These are phyloP conservation scores for Anomalospiza imberbis DNA, from an alignment of 2,797 vertebrate species.

Conservation along the genomic window DNA sequence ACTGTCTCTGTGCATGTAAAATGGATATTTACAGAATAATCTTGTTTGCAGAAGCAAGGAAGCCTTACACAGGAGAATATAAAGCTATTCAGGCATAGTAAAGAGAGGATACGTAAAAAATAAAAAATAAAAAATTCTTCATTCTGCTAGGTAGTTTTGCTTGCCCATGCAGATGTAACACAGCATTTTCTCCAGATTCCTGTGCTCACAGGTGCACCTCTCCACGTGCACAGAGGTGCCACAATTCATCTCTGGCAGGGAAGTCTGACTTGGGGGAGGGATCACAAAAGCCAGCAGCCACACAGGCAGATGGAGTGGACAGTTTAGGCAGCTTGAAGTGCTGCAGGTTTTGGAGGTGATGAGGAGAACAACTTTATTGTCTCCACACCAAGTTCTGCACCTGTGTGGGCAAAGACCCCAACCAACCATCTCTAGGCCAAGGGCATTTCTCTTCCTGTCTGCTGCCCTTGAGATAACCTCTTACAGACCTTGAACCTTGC, in stretches of 20 bases:
- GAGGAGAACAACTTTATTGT: neutral
- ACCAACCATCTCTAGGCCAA: neutral
- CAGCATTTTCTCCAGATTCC: neutral
- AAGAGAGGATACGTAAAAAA: neutral
- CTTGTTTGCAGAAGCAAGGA: neutral
- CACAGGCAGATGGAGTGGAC: fast-evolving
- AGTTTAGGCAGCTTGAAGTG: neutral
- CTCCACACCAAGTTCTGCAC: neutral
- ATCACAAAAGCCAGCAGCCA: neutral
- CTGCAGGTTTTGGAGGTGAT: neutral
- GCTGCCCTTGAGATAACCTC: neutral
- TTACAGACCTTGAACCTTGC: neutral
- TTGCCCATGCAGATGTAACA: neutral
- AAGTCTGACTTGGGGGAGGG: neutral
- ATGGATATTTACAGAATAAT: neutral
- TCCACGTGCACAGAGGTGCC: neutral
- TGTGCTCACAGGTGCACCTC: neutral
- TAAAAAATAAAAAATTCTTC: neutral
- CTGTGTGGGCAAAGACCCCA: neutral
- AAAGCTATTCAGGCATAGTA: neutral
- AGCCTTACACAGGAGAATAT: neutral
- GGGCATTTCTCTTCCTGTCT: neutral
- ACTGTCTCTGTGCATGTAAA: neutral
- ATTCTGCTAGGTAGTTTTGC: neutral
- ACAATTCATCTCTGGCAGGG: neutral